These are phyloP conservation scores for Pygoscelis adeliae DNA, from an alignment of 2,113 vertebrate species.

Conservation along the genomic window DNA sequence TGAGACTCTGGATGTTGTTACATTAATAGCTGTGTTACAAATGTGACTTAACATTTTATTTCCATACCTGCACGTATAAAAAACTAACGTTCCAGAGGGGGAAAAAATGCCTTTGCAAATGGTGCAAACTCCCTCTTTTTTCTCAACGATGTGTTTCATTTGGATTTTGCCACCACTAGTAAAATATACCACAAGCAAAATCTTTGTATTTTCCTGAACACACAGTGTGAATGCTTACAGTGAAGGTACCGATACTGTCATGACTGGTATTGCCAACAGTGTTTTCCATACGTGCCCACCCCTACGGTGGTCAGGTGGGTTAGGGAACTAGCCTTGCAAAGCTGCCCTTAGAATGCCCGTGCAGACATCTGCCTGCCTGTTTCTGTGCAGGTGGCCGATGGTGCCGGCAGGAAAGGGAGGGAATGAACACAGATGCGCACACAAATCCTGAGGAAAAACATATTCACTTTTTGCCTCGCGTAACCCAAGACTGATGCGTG, in stretches of 20 bases:
- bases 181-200: not conserved
- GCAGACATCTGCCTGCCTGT: not conserved
- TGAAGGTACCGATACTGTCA: rapidly evolving
- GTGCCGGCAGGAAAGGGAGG: rapidly evolving
- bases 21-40: not conserved
- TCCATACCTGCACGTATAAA: not conserved
- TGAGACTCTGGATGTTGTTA: not conserved
- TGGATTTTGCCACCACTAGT: rapidly evolving
- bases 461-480: not conserved
- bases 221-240: rapidly evolving
- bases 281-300: not conserved
- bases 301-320: rapidly evolving
- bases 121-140: not conserved
- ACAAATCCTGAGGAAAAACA: not conserved
- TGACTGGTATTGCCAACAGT: not conserved
- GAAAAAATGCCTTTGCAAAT: not conserved
- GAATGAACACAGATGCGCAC: not conserved
- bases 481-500: not conserved
- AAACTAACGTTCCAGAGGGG: not conserved
- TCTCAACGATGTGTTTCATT: not conserved
- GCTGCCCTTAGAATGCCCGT: not conserved
- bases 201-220: not conserved
- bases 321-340: not conserved
- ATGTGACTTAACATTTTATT: not conserved
- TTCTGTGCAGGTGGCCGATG: too few relatives aligned